Evolutionary conservation across 2,113 vertebrate species (phyloP).

Genomic region (Noturus placidus): DNA sequence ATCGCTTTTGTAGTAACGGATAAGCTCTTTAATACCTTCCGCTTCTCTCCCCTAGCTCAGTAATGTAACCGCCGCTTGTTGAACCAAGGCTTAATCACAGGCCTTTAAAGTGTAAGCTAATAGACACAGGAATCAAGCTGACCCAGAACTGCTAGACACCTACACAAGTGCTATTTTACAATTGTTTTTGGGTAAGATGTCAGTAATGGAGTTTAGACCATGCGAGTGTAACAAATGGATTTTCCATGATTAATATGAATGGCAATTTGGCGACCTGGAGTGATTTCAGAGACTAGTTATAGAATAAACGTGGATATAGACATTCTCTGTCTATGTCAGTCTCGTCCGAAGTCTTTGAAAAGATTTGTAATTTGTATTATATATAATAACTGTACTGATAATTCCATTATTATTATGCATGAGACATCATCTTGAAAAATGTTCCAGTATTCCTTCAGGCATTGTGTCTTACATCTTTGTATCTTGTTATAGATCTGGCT

Average conservation of each 20-base stretch:
- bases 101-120: constrained; percentile 31
- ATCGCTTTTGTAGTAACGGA: constrained; percentile 24
- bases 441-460: background rate
- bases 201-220: background rate
- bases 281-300: constrained; percentile 14
- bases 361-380: background rate
- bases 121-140: constrained; percentile 19
- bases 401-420: background rate
- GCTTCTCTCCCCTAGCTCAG: background rate
- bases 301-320: constrained; percentile 20
- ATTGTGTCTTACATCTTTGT: background rate
- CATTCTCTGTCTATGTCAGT: background rate
- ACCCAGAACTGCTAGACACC: background rate
- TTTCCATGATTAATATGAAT: constrained; percentile 7
- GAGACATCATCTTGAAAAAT: background rate
- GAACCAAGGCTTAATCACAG: constrained; percentile 41
- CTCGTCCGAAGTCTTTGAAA: background rate
- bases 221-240: constrained; percentile 3
- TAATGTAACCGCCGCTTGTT: constrained; percentile 19
- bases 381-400: background rate
- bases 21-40: constrained; percentile 36
- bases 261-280: background rate
- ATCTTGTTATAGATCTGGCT: background rate
- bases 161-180: background rate
- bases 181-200: background rate